Evolutionary conservation across 2,888 invertebrate species (phyloP).

Genomic region (Ophonus ardosiacus): DNA sequence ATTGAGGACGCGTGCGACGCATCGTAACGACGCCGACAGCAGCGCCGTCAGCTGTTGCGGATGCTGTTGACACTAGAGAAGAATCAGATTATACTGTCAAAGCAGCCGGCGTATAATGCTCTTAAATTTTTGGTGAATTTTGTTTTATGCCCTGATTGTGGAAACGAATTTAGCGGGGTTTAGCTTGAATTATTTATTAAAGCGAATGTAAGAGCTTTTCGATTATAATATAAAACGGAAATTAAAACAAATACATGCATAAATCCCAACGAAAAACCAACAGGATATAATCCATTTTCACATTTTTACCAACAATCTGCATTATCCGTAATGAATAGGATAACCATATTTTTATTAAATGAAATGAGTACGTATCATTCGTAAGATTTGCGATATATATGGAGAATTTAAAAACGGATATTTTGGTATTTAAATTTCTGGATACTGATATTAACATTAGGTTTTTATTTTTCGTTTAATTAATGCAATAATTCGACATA

Average conservation of each 20-base stretch:
- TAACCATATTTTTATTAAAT: no score
- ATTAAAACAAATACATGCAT: not conserved
- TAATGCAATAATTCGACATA: no score
- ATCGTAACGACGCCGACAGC: conserved; percentile 43
- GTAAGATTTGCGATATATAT: no score
- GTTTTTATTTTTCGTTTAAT: no score
- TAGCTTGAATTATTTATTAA: conserved; percentile 28
- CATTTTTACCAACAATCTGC: no score
- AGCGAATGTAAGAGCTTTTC: conserved; percentile 8
- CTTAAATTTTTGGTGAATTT: conserved; percentile 31
- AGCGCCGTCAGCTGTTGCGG: conserved; percentile 47
- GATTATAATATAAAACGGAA: conserved; percentile 20
- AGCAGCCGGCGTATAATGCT: conserved; percentile 41
- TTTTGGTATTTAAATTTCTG: no score
- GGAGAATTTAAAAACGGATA: no score
- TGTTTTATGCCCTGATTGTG: conserved; percentile 20
- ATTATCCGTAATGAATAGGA: no score
- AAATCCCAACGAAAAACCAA: not conserved
- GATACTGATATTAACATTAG: no score
- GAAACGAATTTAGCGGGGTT: not conserved
- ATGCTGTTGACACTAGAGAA: conserved; percentile 41
- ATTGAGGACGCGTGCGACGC: conserved; percentile 52
- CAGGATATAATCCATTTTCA: not conserved
- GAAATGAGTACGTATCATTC: no score
- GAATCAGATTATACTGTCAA: conserved; percentile 55